Conservation (phyloP, 1,140 invertebrate genomes). For the Eriosoma lanigerum region DNA sequence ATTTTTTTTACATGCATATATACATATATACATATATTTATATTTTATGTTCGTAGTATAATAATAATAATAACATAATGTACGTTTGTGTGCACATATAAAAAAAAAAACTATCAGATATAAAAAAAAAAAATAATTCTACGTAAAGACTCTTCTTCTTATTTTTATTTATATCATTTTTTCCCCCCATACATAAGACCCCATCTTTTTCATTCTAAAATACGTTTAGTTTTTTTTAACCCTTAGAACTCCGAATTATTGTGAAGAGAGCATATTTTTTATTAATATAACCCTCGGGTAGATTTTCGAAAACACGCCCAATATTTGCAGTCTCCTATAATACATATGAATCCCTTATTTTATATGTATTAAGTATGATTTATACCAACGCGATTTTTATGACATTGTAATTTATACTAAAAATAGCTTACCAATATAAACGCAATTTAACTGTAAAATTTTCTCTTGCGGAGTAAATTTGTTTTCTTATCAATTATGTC, state of each 20-base stretch:
- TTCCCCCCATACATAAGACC: background rate
- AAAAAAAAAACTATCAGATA: constrained; percentile 16
- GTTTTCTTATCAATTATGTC: too few relatives aligned
- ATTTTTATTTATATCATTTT: background rate
- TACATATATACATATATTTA: background rate
- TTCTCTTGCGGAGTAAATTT: too few relatives aligned
- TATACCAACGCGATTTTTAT: background rate
- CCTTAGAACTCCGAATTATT: background rate
- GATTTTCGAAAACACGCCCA: constrained; percentile 17
- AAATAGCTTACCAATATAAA: constrained; percentile 19
- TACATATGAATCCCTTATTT: background rate
- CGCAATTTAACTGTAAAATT: too few relatives aligned
- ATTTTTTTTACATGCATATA: background rate
- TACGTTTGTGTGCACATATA: background rate
- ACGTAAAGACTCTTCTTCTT: background rate
- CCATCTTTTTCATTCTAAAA: constrained; percentile 20
- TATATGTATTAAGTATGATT: constrained; percentile 19
- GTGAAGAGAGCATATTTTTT: constrained; percentile 13
- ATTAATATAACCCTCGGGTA: constrained; percentile 12
- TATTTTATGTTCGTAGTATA: too few relatives aligned
- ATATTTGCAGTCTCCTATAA: background rate
- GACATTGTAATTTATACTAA: background rate
- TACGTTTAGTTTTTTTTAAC: constrained; percentile 22
- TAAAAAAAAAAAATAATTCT: constrained; percentile 17
- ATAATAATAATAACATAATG: too few relatives aligned